Evolutionary conservation across 2,888 invertebrate genomes (phyloP).

Genomic region (Cerastis leucographa): DNA sequence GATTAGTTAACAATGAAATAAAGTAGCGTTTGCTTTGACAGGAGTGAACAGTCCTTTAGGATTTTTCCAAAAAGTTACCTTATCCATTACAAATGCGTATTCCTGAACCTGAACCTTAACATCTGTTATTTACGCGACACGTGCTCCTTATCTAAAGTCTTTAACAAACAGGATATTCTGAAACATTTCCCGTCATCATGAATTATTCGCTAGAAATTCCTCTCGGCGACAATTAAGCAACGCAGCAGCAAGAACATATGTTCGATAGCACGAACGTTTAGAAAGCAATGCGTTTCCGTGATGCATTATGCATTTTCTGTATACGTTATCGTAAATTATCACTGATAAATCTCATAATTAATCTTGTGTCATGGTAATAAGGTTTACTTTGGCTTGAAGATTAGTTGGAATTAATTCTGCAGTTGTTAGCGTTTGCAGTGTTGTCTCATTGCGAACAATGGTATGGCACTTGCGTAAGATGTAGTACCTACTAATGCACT

Average conservation of each 20-base stretch:
- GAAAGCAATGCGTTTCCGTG: conserved; percentile 80
- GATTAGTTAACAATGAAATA: conserved; percentile 4
- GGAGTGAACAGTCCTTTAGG: not conserved
- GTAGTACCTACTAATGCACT: conserved; percentile 51
- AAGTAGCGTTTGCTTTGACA: not conserved
- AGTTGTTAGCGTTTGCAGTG: conserved; percentile 64
- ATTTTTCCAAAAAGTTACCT: not conserved
- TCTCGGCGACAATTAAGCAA: conserved; percentile 53
- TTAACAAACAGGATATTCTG: conserved; percentile 51
- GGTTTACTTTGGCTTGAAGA: conserved; percentile 57
- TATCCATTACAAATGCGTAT: not conserved
- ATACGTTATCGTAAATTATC: conserved; percentile 63
- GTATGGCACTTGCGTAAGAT: conserved; percentile 69
- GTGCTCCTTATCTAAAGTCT: conserved; percentile 25
- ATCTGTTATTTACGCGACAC: conserved; percentile 10
- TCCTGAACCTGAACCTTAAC: conserved; percentile 19
- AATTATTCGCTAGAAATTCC: conserved; percentile 52
- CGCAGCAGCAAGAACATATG: conserved; percentile 69
- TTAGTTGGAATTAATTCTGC: conserved; percentile 57
- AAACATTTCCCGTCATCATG: conserved; percentile 57
- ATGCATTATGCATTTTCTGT: conserved; percentile 74
- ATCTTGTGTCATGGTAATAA: conserved; percentile 45
- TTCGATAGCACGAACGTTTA: conserved; percentile 70
- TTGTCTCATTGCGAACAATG: conserved; percentile 71
- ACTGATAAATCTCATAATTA: conserved; percentile 46